Base-by-base conservation (phyloP, 2,797 vertebrate genomes). In the Falco berigora region DNA sequence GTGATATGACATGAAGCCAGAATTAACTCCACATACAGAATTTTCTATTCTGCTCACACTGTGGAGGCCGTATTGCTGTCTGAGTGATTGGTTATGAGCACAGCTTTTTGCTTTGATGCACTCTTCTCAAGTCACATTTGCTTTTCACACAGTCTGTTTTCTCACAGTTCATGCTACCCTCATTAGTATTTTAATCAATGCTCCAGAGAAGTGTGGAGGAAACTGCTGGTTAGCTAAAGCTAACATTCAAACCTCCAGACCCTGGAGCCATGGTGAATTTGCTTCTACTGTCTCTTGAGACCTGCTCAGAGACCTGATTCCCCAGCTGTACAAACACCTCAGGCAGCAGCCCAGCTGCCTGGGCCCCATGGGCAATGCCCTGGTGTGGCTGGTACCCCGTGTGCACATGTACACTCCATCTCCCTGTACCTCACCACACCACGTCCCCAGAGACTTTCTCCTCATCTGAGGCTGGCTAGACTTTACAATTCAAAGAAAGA, bases 171-270 rank as follows among this genome's bases (percentile, higher is more conserved):
- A 16, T 83, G 58, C 58, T 86, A 77, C 21, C 24, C 62, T 90
- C 69, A 62, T 94, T 91, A 88, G 91, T 91, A 91, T 97, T 96
- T 94, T 90, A 95, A 92, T 84, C 94, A 88, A 55, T 69, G 66
- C 82, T 96, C 58, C 16, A 24, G 88, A 93, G 68, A 78, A 72
- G 27, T 62, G 76, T 49, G 63, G 62, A 78, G 69, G 55, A 88
- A 95, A 66, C 55, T 66, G 27, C 49, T 64, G 79, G 62, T 83
- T 83, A 84, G 42, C 49, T 89, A 86, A 75, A 75, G 36, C 66
- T 85, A 53, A 34, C 18, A 28, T 67, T 86, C 59, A 46, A 75
- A 38, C 34, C 38, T 38, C 25, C 58, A 72, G 28, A 42, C n/a
- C 36, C 44, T 89, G 44, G 22, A 66, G 15, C 15, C 27, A 5